Percentiles rank a stretch among this genome's conserved stretches.
Evolutionary conservation across 2,888 invertebrate species (phyloP).

Genomic region (Rhamnusium bicolor): DNA sequence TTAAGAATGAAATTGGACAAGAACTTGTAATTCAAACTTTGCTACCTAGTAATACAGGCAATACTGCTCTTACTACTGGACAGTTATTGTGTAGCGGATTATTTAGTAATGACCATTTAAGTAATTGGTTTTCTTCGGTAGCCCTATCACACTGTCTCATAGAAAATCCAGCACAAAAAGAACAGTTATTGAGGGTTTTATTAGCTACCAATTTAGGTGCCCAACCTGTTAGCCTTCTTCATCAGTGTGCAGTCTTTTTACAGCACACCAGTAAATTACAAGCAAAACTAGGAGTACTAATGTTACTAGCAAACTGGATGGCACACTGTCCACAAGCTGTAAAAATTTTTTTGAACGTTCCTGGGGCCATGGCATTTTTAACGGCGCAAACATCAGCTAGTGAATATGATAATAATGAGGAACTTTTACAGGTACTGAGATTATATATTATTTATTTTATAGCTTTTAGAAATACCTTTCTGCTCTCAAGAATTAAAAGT

Average conservation of each 20-base stretch:
- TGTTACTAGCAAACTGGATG: conserved; percentile 92
- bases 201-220: conserved; percentile 88
- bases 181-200: conserved; percentile 91
- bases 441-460: no score
- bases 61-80: conserved; percentile 78
- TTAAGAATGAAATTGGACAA: conserved; percentile 93
- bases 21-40: conserved; percentile 92
- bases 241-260: conserved; percentile 88
- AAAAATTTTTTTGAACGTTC: conserved; percentile 82
- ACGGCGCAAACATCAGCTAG: conserved; percentile 85
- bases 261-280: conserved; percentile 88
- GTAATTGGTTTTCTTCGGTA: conserved; percentile 96
- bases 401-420: conserved; percentile 93
- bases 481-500: no score
- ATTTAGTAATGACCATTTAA: conserved; percentile 89
- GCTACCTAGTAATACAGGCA: conserved; percentile 86
- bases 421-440: conserved; percentile 74
- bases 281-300: conserved; percentile 90
- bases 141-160: conserved; percentile 92
- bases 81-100: conserved; percentile 95
- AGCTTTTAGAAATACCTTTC: no score
- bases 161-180: conserved; percentile 89
- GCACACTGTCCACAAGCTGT: conserved; percentile 89
- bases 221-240: conserved; percentile 90
- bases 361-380: conserved; percentile 84